phyloP scores from a whole-genome alignment of 2,797 vertebrate species.

The Myripristis jacobus region DNA sequence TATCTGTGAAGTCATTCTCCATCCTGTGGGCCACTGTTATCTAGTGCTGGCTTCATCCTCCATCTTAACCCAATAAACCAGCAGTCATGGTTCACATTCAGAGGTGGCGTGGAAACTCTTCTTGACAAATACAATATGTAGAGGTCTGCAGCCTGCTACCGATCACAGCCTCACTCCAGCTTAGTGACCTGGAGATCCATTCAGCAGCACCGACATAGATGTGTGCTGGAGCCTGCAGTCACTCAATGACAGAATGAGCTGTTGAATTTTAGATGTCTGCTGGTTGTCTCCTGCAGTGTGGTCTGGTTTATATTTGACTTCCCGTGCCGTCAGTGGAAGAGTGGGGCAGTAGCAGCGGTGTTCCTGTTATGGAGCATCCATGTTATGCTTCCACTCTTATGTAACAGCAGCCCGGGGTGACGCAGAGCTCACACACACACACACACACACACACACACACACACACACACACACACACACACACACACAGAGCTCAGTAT shows the following conservation, averaged over 20 bases:
- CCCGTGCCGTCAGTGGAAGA: slow-evolving; percentile 20
- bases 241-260: not conserved
- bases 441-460: no score
- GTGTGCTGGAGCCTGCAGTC: no score
- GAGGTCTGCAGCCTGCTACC: not conserved
- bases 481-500: not conserved
- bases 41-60: no score
- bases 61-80: not conserved
- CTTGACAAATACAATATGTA: slow-evolving; percentile 2
- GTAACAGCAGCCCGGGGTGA: slow-evolving; percentile 51
- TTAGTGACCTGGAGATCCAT: slow-evolving; percentile 4
- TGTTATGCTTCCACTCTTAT: slow-evolving; percentile 55
- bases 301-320: slow-evolving; percentile 5
- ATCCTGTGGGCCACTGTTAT: not conserved
- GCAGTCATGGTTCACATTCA: not conserved
- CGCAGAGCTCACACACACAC: slow-evolving; percentile 22
- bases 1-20: no score
- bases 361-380: slow-evolving; percentile 49
- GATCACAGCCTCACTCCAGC: not conserved
- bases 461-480: no score
- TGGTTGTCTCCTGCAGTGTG: slow-evolving; percentile 16
- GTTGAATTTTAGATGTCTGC: slow-evolving; percentile 1
- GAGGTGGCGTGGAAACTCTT: not conserved
- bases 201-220: not conserved
- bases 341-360: slow-evolving; percentile 26